phyloP scores from a whole-genome alignment of 2,888 invertebrate species.

The Holacanthella duospinosa region DNA sequence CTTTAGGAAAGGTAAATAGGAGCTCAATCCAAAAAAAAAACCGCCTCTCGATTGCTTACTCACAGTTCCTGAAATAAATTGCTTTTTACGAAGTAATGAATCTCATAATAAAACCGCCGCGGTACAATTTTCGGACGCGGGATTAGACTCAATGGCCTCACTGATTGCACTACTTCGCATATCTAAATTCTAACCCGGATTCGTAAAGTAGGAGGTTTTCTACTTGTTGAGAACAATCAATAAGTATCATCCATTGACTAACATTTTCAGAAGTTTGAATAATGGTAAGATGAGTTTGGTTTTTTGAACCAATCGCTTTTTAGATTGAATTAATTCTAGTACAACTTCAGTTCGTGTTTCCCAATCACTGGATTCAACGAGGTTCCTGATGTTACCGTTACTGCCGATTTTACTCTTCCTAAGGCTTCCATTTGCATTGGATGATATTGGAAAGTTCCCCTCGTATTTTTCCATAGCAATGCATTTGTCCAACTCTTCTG shows the following conservation, averaged over 20 bases:
- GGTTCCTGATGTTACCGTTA: slow-evolving; percentile 42
- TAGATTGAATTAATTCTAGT: slow-evolving; percentile 73
- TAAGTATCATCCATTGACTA: slow-evolving; percentile 21
- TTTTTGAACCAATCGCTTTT: slow-evolving; percentile 62
- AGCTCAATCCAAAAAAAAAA: no score
- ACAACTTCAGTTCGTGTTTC: slow-evolving; percentile 60
- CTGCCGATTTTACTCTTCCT: background rate
- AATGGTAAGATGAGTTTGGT: slow-evolving; percentile 58
- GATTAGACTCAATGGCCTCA: no score
- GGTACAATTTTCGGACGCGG: no score
- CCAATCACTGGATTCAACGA: slow-evolving; percentile 61
- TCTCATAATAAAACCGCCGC: no score
- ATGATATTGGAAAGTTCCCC: background rate
- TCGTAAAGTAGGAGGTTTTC: background rate
- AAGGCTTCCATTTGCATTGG: background rate
- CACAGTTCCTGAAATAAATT: no score
- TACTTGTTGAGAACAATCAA: background rate
- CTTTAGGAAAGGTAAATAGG: no score
- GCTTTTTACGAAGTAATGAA: no score
- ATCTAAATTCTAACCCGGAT: background rate
- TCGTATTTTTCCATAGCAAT: slow-evolving; percentile 22
- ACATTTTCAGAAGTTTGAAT: slow-evolving; percentile 64
- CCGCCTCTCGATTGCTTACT: no score
- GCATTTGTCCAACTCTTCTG: slow-evolving; percentile 30
- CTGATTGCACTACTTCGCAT: background rate